Evolutionary conservation across 2,888 invertebrate genomes (phyloP).

Genomic region (Ectemnius continuus): DNA sequence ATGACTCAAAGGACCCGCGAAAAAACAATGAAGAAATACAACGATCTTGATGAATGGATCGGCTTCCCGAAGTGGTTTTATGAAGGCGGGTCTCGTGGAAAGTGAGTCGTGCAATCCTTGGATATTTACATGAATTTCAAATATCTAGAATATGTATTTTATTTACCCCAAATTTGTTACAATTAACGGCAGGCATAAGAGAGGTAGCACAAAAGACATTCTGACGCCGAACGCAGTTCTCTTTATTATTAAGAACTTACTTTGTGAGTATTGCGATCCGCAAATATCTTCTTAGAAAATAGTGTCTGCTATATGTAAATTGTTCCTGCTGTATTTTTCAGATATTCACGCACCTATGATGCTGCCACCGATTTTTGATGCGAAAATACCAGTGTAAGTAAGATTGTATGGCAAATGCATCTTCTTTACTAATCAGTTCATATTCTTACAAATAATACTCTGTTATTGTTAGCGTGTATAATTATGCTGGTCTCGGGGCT

Average conservation of each 20-base stretch:
- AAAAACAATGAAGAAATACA: background rate
- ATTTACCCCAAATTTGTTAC: background rate
- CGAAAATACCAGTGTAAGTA: constrained; percentile 12
- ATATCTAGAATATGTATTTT: too few relatives aligned
- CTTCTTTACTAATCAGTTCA: background rate
- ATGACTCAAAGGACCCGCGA: background rate
- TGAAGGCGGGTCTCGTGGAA: background rate
- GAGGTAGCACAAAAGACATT: background rate
- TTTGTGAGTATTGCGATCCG: background rate
- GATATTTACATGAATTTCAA: background rate
- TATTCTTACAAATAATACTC: background rate
- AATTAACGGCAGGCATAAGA: background rate
- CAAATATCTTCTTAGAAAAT: too few relatives aligned
- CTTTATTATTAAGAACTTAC: background rate
- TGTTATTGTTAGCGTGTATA: background rate
- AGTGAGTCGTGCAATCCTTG: background rate
- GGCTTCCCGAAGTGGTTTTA: background rate
- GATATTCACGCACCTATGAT: background rate
- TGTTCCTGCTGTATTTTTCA: background rate
- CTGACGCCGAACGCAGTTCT: background rate
- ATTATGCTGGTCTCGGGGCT: background rate
- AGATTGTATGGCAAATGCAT: background rate
- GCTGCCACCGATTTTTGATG: background rate
- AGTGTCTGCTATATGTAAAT: too few relatives aligned
- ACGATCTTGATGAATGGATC: background rate